Percentiles rank a stretch among this genome's conserved stretches.
These are phyloP conservation scores for Galleria mellonella DNA, from an alignment of 1,140 invertebrate species.

Conservation along the genomic window DNA sequence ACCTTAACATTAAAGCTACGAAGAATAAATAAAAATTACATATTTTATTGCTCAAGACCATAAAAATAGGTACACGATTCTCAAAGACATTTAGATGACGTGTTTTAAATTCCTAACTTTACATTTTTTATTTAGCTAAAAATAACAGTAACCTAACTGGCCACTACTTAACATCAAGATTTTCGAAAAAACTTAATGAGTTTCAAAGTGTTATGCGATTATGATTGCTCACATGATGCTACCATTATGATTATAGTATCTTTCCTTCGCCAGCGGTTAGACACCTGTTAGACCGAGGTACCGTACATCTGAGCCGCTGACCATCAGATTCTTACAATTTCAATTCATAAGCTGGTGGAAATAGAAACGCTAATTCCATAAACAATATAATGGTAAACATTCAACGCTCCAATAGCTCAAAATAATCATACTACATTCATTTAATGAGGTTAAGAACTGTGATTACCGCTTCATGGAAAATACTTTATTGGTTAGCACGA, in stretches of 20 bases:
- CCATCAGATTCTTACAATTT: conserved; percentile 12
- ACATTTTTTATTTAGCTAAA: too few relatives aligned
- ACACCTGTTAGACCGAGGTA: conserved; percentile 23
- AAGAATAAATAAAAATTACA: too few relatives aligned
- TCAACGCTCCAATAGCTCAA: conserved; percentile 25
- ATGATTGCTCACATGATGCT: not conserved
- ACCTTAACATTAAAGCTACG: too few relatives aligned
- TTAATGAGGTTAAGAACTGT: conserved; percentile 31
- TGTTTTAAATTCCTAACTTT: too few relatives aligned
- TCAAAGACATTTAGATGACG: too few relatives aligned
- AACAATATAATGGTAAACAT: conserved; percentile 1
- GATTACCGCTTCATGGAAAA: conserved; percentile 10
- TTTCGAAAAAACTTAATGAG: too few relatives aligned
- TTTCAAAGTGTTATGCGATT: too few relatives aligned
- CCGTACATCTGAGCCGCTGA: conserved; percentile 36
- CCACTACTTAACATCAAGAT: not conserved
- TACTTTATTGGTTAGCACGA: not conserved
- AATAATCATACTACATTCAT: conserved; percentile 27
- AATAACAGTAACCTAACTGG: too few relatives aligned
- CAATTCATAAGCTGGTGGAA: not conserved
- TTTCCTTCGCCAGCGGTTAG: conserved; percentile 16
- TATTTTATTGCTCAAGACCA: too few relatives aligned
- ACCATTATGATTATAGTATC: conserved; percentile 12
- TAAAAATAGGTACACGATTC: too few relatives aligned
- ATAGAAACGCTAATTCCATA: conserved; percentile 8